Conservation (phyloP, 1,140 invertebrate species). For the Lasioglossum baleicum region DNA sequence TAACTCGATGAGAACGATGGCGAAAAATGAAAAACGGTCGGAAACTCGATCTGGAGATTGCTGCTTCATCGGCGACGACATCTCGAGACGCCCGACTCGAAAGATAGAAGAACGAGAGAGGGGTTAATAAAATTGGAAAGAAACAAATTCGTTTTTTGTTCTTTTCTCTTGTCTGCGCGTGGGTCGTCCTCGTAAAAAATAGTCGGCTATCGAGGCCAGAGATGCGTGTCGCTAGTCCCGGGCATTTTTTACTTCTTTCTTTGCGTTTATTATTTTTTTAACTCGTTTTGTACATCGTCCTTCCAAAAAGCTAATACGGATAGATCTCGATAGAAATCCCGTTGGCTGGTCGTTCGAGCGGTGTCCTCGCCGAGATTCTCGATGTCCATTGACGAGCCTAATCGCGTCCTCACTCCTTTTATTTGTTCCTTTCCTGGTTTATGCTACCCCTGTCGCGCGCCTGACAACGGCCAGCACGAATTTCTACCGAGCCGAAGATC, state of each 20-base stretch:
- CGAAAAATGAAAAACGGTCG: neutral
- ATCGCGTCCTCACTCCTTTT: neutral
- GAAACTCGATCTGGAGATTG: neutral
- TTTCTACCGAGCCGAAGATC: slow-evolving; percentile 58
- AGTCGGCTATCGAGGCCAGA: slow-evolving; percentile 40
- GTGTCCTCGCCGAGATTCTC: slow-evolving; percentile 2
- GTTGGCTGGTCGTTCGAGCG: slow-evolving; percentile 35
- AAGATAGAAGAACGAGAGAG: slow-evolving; percentile 19
- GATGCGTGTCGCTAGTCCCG: slow-evolving; percentile 28
- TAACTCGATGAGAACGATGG: neutral
- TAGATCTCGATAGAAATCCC: slow-evolving; percentile 54
- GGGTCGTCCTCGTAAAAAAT: slow-evolving; percentile 57
- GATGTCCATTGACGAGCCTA: neutral
- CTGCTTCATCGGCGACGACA: neutral
- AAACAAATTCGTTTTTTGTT: neutral
- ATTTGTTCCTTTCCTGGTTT: neutral
- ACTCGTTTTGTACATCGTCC: slow-evolving; percentile 44
- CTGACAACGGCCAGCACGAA: slow-evolving; percentile 36
- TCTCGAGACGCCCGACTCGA: neutral
- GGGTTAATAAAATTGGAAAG: neutral
- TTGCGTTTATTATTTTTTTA: slow-evolving; percentile 8
- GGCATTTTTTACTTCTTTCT: slow-evolving; percentile 1
- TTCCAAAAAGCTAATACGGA: slow-evolving; percentile 3
- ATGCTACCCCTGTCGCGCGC: neutral
- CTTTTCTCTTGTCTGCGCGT: slow-evolving; percentile 7